Conservation (phyloP, 1,140 invertebrate species). For the Zaprionus davidi region DNA sequence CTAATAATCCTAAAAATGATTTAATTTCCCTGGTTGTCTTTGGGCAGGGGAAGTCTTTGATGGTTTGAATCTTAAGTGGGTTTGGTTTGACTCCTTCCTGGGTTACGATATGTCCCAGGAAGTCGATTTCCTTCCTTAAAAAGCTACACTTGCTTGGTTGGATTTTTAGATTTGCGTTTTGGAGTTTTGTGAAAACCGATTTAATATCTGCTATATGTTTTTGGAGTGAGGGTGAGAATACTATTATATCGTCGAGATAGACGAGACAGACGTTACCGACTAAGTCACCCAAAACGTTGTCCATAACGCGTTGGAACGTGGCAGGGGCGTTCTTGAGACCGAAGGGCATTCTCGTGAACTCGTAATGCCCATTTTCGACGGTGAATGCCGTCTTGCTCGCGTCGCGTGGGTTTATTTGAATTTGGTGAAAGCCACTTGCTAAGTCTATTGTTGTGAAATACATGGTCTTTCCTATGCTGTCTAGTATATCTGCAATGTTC, state of each 20-base stretch:
- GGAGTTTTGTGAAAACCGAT: constrained; percentile 20
- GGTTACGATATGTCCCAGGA: too few relatives aligned
- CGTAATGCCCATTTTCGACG: constrained; percentile 19
- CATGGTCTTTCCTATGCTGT: too few relatives aligned
- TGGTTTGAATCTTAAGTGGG: too few relatives aligned
- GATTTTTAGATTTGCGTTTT: constrained; percentile 31
- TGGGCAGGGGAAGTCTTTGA: constrained; percentile 16
- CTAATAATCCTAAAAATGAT: constrained; percentile 5
- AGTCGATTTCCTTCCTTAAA: too few relatives aligned
- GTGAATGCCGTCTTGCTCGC: constrained; percentile 19
- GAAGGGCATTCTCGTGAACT: constrained; percentile 27
- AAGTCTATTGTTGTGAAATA: too few relatives aligned
- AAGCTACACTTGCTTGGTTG: constrained; percentile 6
- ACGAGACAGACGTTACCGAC: constrained; percentile 15
- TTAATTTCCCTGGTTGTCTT: constrained; percentile 14
- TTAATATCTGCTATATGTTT: constrained; percentile 10
- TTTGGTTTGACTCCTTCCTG: too few relatives aligned
- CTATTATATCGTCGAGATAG: constrained; percentile 7
- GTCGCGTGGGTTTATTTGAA: constrained; percentile 5
- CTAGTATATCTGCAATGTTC: too few relatives aligned
- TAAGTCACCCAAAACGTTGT: constrained; percentile 26
- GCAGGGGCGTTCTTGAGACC: constrained; percentile 21
- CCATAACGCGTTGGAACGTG: constrained; percentile 33
- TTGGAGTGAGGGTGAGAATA: constrained; percentile 29
- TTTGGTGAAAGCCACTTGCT: constrained; percentile 16